Percentiles rank a stretch among this genome's conserved stretches.
phyloP scores from a whole-genome alignment of 2,888 invertebrate genomes.

The Melikaiella ostensackeni region DNA sequence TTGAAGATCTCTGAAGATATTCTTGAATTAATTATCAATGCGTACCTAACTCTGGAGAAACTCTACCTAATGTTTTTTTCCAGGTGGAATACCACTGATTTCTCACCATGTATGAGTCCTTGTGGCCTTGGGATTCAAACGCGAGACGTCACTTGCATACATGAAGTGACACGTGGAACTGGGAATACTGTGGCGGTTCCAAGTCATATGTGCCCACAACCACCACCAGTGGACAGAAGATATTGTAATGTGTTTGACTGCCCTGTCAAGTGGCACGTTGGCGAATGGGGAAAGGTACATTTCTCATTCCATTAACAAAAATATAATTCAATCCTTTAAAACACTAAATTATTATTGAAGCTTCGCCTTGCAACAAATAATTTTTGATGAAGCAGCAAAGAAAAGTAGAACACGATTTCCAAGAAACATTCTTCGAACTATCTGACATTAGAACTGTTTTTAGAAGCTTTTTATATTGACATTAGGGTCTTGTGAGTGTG shows the following conservation, averaged over 20 bases:
- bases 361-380: too few species aligned
- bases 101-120: constrained; percentile 92
- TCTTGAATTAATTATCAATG: too few species aligned
- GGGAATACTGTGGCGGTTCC: constrained; percentile 95
- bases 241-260: constrained; percentile 96
- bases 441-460: too few species aligned
- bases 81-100: constrained; percentile 93
- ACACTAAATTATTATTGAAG: too few species aligned
- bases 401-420: too few species aligned
- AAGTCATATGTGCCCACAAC: constrained; percentile 94
- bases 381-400: too few species aligned
- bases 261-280: constrained; percentile 92
- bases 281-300: constrained; percentile 88
- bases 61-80: constrained; percentile 22
- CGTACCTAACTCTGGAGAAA: not conserved
- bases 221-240: constrained; percentile 92
- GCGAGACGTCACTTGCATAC: constrained; percentile 92
- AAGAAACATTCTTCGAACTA: too few species aligned
- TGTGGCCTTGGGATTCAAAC: constrained; percentile 97
- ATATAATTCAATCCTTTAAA: too few species aligned
- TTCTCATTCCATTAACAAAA: not conserved
- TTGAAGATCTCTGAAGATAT: too few species aligned
- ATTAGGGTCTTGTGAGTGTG: too few species aligned
- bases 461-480: too few species aligned
- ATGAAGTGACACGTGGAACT: constrained; percentile 91